Conservation (phyloP, 2,888 invertebrate species). For the Ormia ochracea region DNA sequence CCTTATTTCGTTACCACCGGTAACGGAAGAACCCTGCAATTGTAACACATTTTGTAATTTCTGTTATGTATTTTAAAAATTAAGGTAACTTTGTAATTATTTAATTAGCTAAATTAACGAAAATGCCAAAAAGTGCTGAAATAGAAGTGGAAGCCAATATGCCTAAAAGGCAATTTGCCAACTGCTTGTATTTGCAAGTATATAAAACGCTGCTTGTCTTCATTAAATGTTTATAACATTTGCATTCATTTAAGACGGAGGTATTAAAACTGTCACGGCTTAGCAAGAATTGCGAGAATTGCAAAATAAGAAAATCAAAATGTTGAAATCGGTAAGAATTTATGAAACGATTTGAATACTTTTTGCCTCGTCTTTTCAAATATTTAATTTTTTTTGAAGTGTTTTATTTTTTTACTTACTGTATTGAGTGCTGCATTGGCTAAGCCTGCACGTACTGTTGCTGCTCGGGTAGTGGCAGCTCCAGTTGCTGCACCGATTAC, state of each 20-base stretch:
- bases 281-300: slow-evolving; percentile 7
- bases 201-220: slow-evolving; percentile 44
- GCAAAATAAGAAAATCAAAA: slow-evolving; percentile 12
- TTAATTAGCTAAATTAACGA: slow-evolving; percentile 8
- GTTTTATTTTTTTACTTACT: slow-evolving; percentile 30
- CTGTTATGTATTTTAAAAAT: background rate
- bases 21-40: slow-evolving; percentile 29
- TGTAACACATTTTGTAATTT: background rate
- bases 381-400: slow-evolving; percentile 9
- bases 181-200: slow-evolving; percentile 22
- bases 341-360: background rate
- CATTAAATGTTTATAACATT: slow-evolving; percentile 48
- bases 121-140: slow-evolving; percentile 11
- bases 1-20: no score
- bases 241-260: slow-evolving; percentile 50
- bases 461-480: slow-evolving; percentile 36
- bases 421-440: slow-evolving; percentile 41
- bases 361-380: background rate
- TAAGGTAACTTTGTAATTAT: slow-evolving; percentile 41
- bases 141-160: slow-evolving; percentile 25
- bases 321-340: slow-evolving; percentile 54
- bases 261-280: slow-evolving; percentile 12
- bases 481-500: slow-evolving; percentile 24
- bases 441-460: slow-evolving; percentile 35
- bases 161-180: slow-evolving; percentile 54